Percentiles rank a stretch among this genome's conserved stretches.
These are phyloP conservation scores for Triplophysa dalaica DNA, from an alignment of 2,113 vertebrate genomes.

Conservation along the genomic window DNA sequence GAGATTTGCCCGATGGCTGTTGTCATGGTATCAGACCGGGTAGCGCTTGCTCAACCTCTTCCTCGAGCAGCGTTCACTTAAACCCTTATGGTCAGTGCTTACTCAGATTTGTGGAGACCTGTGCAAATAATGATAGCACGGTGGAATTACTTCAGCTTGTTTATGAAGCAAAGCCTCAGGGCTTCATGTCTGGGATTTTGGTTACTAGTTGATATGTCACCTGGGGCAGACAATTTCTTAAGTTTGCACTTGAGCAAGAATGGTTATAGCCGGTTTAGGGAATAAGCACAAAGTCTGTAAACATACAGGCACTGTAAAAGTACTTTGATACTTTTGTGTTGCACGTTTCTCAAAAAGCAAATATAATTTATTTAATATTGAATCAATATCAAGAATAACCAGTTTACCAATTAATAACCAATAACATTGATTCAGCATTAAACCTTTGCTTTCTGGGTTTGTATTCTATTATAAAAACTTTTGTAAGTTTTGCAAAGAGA, in stretches of 20 bases:
- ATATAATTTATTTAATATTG: no score
- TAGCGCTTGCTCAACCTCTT: constrained; percentile 1
- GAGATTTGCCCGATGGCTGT: constrained; percentile 32
- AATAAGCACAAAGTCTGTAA: no score
- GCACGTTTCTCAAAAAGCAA: no score
- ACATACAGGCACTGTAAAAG: no score
- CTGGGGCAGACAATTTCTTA: neutral
- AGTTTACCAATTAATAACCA: no score
- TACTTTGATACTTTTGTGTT: no score
- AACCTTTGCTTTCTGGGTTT: no score
- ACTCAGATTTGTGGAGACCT: neutral
- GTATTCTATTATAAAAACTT: no score
- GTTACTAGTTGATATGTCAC: constrained; percentile 2
- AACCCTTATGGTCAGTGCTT: constrained; percentile 42
- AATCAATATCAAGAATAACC: no score
- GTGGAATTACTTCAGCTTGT: constrained; percentile 4
- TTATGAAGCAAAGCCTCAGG: neutral
- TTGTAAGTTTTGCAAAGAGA: no score
- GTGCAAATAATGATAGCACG: neutral
- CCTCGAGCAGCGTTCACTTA: neutral
- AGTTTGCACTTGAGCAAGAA: neutral
- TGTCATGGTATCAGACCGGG: constrained; percentile 41
- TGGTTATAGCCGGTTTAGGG: no score
- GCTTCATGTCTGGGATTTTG: constrained; percentile 15
- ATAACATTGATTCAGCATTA: no score